phyloP scores from a whole-genome alignment of 2,113 vertebrate species.

The Notothenia rossii region DNA sequence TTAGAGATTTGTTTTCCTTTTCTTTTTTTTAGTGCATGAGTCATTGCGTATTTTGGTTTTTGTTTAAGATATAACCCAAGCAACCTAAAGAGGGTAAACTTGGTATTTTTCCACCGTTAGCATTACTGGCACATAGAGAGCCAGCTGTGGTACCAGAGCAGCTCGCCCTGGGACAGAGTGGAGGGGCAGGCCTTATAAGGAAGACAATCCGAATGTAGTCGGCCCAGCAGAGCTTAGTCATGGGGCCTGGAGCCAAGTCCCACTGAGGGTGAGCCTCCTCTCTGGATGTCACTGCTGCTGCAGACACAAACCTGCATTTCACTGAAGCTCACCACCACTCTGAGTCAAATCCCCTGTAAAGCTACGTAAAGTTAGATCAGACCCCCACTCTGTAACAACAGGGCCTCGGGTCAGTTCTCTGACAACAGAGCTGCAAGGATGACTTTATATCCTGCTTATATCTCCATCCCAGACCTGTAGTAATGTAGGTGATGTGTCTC shows the following conservation, averaged over 20 bases:
- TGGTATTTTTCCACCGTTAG: constrained; percentile 58
- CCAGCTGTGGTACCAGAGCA: constrained; percentile 64
- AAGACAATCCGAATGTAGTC: constrained; percentile 69
- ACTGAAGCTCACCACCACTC: neutral
- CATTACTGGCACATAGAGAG: constrained; percentile 46
- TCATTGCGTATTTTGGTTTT: constrained; percentile 54
- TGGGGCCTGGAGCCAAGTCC: constrained; percentile 71
- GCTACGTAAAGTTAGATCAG: constrained; percentile 6
- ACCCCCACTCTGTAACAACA: constrained; percentile 11
- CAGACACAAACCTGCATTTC: constrained; percentile 52
- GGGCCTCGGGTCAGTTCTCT: constrained; percentile 33
- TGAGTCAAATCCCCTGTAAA: constrained; percentile 24
- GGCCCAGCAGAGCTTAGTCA: constrained; percentile 71
- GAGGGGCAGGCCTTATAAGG: constrained; percentile 80
- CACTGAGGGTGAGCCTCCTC: constrained; percentile 38
- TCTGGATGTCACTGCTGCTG: constrained; percentile 57
- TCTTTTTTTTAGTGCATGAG: constrained; percentile 40
- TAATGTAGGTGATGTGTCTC: neutral
- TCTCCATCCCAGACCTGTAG: neutral
- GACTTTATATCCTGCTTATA: constrained; percentile 16
- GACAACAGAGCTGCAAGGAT: constrained; percentile 39
- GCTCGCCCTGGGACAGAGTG: constrained; percentile 57
- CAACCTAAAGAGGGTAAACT: constrained; percentile 22
- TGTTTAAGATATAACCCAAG: constrained; percentile 39
- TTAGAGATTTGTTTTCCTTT: constrained; percentile 30